Base-by-base conservation (phyloP, 1,140 invertebrate species). In the Ericerus pela region DNA sequence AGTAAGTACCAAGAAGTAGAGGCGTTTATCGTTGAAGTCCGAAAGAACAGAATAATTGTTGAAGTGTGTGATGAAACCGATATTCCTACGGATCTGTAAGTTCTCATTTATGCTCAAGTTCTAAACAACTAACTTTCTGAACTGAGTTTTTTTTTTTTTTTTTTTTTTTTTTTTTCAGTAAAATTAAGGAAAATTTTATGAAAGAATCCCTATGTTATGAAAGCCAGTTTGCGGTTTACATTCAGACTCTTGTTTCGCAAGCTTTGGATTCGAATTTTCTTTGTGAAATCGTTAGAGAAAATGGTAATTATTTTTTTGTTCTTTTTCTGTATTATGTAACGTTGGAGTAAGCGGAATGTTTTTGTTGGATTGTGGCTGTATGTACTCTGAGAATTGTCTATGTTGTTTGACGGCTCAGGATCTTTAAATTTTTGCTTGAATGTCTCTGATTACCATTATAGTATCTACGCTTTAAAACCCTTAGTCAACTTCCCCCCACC, bases 171-270 rank as follows among this genome's bases (percentile, higher is more conserved):
- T 33, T 10, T 47, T 47, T 18, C 16, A 47, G 41, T 16, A 47
- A 47, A 47, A 47, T 47, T 4, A 47, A 47, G 26, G 41, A 47
- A 47, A 24, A 47, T 47, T 47, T 47, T 24, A 47, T 47, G 41
- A 47, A 47, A 47, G 41, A 47, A 24, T 47, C 41, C 8, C 20
- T 47, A 3, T 47, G 41, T 14, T 47, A 47, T 14, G 41, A 47
- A 5, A 18, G 26, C 26, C 41, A 85, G 69, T 90, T 90, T 69
- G 86, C 89, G 75, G 85, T 91, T 4, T 91, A 88, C 63, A 83
- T 91, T 68, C 87, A 92, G 68, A 88, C 87, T 5, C 76, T 92
- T 61, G 88, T 91, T 62, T 90, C 87, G 1, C 87, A 90, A 71
- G 85, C 85, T 1, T 71, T 92, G 47, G 87, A 92, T 72, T 82